These are phyloP conservation scores for Bradypodion ventrale DNA, from an alignment of 2,797 vertebrate genomes.

Conservation along the genomic window DNA sequence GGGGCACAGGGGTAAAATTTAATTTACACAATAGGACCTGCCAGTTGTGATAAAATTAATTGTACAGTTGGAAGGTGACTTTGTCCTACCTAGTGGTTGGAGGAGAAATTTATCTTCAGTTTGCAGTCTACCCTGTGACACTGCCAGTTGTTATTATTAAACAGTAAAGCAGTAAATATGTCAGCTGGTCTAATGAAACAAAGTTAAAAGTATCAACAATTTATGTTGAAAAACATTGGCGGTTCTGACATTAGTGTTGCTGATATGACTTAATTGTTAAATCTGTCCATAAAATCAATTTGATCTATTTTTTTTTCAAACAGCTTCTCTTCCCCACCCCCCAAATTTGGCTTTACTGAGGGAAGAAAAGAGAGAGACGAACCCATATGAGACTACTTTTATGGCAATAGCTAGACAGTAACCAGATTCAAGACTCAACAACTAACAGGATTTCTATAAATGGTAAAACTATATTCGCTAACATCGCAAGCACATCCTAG, in stretches of 20 bases:
- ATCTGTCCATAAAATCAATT: conserved; percentile 9
- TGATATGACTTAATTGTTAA: neutral
- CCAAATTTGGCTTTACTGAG: neutral
- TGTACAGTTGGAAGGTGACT: too few relatives aligned
- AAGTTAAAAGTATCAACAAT: neutral
- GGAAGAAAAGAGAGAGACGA: neutral
- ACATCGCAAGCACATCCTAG: neutral
- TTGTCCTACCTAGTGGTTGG: too few relatives aligned
- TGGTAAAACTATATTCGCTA: conserved; percentile 3
- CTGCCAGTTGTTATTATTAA: neutral
- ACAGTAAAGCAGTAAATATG: neutral
- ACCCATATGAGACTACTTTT: neutral
- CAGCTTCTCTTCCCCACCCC: too few relatives aligned
- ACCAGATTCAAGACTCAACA: conserved; percentile 21
- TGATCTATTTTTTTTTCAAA: conserved; percentile 21
- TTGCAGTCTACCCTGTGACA: neutral
- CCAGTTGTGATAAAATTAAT: too few relatives aligned
- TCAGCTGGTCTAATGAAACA: neutral
- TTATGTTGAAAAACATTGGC: conserved; percentile 5
- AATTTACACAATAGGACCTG: too few relatives aligned
- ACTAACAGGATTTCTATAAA: conserved; percentile 26
- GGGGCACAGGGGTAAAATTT: too few relatives aligned
- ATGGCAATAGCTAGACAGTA: conserved; percentile 1
- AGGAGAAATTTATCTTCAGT: too few relatives aligned
- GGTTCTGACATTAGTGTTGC: neutral